Base-by-base conservation (phyloP, 2,113 vertebrate genomes). In the Aspidoscelis tigris region DNA sequence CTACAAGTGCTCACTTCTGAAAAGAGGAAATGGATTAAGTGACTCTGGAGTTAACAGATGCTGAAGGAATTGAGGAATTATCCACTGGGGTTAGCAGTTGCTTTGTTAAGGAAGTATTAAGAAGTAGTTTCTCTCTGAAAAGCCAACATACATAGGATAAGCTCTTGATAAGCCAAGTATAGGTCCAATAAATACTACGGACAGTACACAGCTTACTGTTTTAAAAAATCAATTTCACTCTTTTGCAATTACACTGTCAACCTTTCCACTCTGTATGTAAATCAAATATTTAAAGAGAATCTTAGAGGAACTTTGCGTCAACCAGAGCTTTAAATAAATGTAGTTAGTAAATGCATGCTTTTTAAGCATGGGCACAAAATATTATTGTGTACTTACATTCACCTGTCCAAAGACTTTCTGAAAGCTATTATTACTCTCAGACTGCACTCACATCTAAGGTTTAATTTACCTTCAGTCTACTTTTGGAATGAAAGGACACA, bases 161-260 rank as follows among this genome's bases (percentile, higher is more conserved):
- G 7, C 33, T 69, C 39, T n/a, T 71, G 66, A 78, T 41, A 78
- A 84, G 11, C 18, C 2, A 68, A 71, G 26, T 33, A 10, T 3
- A 47, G 69, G 8, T 71, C 26, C 9, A 50, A 16, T 64, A 78
- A 70, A 65, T 50, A 65, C 11, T 39, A 14, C 24, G 21, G 58
- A 78, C 26, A 9, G 26, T 22, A 61, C 55, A 16, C n/a, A 78
- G 69, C 20, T 69, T 16, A 47, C n/a, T n/a, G 44, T 74, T 58
- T 78, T 43, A 53, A 80, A 80, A 64, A 85, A 79, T 85, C 83
- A 55, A 80, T 79, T 64, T 16, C 55, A 79, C 18, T 44, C 20
- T 44, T 65, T 33, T 73, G 21, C 11, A 72, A 16, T 18, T 33
- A 24, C 12, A 24, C 14, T 79, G 77, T 20, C 11, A 84, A 33